Conservation (phyloP, 1,140 invertebrate genomes). For the Diuraphis noxia region DNA sequence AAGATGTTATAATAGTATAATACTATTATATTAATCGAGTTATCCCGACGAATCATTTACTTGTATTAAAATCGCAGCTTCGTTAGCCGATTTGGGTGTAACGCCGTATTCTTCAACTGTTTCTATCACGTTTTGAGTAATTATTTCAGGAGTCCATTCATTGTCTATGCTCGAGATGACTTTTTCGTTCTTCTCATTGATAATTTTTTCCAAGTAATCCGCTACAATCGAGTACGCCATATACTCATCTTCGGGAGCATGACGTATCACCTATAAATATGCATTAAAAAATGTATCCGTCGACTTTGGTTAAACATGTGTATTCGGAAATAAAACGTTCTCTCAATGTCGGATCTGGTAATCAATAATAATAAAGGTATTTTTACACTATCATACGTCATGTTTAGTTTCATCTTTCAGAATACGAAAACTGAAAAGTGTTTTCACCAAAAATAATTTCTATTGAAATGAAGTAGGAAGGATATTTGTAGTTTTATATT, state of each 20-base stretch:
- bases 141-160: background rate
- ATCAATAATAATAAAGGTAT: too few species aligned
- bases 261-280: background rate
- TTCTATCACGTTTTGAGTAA: background rate
- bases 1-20: background rate
- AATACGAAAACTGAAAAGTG: too few species aligned
- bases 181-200: background rate
- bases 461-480: too few species aligned
- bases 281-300: background rate
- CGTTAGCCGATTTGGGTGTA: background rate
- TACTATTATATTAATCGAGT: background rate
- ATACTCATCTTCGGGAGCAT: background rate
- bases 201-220: background rate
- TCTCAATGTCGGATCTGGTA: too few species aligned
- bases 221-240: background rate
- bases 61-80: background rate
- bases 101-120: background rate
- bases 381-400: too few species aligned
- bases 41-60: background rate
- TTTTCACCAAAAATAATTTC: too few species aligned
- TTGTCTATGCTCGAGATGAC: background rate
- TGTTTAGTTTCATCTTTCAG: too few species aligned
- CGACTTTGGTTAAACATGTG: background rate
- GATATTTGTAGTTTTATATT: too few species aligned
- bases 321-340: too few species aligned